These are phyloP conservation scores for Crocidura indochinensis DNA, from an alignment of 2,797 vertebrate species.

Conservation along the genomic window DNA sequence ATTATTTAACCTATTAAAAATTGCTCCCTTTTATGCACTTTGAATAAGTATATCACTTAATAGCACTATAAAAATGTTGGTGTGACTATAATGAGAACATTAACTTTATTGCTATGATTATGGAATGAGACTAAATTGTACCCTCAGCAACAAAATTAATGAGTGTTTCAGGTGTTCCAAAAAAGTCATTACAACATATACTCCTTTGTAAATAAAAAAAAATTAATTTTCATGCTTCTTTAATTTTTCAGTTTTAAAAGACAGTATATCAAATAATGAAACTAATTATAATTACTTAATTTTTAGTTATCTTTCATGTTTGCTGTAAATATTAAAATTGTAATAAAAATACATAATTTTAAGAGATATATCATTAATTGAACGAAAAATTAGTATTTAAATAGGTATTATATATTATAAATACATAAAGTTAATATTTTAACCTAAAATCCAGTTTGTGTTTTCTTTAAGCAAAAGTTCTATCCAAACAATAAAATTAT, in stretches of 20 bases:
- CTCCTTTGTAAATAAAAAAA: conserved; percentile 34
- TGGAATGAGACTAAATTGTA: conserved; percentile 79
- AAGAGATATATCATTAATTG: not conserved
- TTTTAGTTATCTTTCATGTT: not conserved
- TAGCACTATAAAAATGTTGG: conserved; percentile 74
- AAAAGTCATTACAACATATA: not conserved
- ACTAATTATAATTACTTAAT: not conserved
- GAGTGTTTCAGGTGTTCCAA: not conserved
- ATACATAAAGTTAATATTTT: not conserved
- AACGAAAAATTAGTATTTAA: not conserved
- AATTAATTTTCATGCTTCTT: not conserved
- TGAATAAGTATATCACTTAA: conserved; percentile 65
- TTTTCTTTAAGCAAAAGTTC: not conserved
- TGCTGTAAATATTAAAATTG: not conserved
- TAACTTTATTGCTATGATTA: conserved; percentile 87
- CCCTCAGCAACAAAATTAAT: conserved; percentile 78
- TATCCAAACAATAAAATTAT: not conserved
- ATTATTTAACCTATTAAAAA: conserved; percentile 47
- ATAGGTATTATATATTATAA: not conserved
- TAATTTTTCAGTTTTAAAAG: conserved; percentile 22
- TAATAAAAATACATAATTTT: not conserved
- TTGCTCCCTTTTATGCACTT: conserved; percentile 41
- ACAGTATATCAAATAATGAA: not conserved
- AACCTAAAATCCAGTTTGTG: not conserved
- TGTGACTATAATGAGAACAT: conserved; percentile 83